A percentile compares a stretch with the other conserved stretches of the same genome.
Conservation (phyloP, 2,797 vertebrate genomes). For the Melanotaenia nigrans region DNA sequence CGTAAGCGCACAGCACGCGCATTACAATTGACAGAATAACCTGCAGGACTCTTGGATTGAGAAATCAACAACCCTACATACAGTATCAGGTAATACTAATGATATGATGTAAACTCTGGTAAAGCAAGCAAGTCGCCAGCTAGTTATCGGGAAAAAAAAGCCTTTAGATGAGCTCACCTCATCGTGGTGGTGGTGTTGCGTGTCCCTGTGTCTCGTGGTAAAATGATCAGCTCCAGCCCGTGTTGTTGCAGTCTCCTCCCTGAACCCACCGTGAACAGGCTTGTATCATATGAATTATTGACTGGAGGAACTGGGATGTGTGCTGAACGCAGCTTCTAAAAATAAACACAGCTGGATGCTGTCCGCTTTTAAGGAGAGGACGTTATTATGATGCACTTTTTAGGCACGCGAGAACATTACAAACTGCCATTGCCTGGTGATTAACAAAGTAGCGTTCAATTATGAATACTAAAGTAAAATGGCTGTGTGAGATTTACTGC, state of each 20-base stretch:
- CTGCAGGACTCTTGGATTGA: background rate
- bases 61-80: background rate
- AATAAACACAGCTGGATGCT: constrained; percentile 64
- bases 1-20: background rate
- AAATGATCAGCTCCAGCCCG: background rate
- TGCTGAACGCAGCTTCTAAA: constrained; percentile 61
- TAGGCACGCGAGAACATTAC: background rate
- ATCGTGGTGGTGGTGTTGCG: background rate
- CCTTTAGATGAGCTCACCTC: constrained; percentile 36
- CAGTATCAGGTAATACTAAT: background rate
- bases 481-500: background rate
- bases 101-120: background rate
- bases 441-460: too few species aligned
- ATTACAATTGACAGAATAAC: background rate
- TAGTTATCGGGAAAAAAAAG: too few species aligned
- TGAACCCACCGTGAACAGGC: constrained; percentile 13
- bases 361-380: constrained; percentile 45
- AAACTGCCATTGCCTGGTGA: background rate
- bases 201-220: background rate
- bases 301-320: constrained; percentile 43
- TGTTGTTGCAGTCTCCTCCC: constrained; percentile 5
- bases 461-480: too few species aligned
- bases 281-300: constrained; percentile 67
- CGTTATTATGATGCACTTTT: constrained; percentile 35
- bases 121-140: background rate